Base-by-base conservation (phyloP, 2,888 invertebrate genomes). In the Xestia c-nigrum region DNA sequence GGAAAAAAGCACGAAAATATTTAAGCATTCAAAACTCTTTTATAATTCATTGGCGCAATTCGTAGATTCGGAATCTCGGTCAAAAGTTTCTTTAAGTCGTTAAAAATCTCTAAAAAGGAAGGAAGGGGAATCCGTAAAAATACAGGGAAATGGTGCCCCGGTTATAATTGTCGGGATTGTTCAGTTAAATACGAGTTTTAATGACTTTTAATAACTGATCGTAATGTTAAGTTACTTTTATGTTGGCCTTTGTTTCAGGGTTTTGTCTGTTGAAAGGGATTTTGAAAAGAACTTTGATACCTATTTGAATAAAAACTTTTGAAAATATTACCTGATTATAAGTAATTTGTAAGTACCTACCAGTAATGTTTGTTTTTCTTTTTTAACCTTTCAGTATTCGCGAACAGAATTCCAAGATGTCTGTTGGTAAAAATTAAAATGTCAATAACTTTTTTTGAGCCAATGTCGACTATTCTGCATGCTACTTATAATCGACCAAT, bases 131-230 rank as follows among this genome's bases (percentile, higher is more conserved):
- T 81, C 66, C 31, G 55, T 78, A 82, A 85, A 87, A 87, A 88
- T 82, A 78, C 61, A 52, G 40, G 69, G 59, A 40, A 55, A 75
- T 24, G 43, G 69, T 10, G 7, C 65, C 66, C 43, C 61, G 57
- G 74, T 86, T 81, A 79, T 87, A 86, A 89, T 89, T 85, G 88
- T 86, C 72, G 59, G 79, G 77, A 87, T 84, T 85, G 85, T 86
- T 82, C 86, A 83, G 80, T 88, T 89, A 87, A 90, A 89, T 90
- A 89, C 84, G 90, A 89, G 83, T 89, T 90, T 87, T 89, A 90
- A 90, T 89, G 87, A 89, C 89, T 90, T 90, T 83, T 89, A 89
- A 91, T 90, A 83, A 87, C 87, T 91, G 90, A 91, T 91, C 88
- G 88, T 88, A 83, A 90, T 85, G 81, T 86, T 87, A 85, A 85